Conservation (phyloP, 2,888 invertebrate species). For the Fissipunctia ypsillon region DNA sequence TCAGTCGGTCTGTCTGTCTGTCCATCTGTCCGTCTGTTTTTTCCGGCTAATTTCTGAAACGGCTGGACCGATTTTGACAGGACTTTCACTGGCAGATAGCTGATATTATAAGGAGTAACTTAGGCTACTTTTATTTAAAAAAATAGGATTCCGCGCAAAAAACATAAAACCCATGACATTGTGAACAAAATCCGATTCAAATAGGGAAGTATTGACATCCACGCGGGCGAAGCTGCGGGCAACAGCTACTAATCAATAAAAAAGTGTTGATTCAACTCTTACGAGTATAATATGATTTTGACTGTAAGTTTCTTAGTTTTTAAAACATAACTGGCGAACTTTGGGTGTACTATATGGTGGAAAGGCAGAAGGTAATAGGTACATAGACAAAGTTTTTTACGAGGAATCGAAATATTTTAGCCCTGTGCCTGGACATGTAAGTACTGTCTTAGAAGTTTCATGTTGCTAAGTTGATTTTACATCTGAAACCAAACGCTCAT, state of each 20-base stretch:
- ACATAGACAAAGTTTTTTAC: background rate
- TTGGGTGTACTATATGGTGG: background rate
- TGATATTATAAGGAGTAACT: no score
- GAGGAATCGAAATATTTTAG: background rate
- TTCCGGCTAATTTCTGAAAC: no score
- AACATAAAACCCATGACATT: no score
- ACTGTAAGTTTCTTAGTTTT: background rate
- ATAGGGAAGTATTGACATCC: no score
- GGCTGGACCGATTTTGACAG: no score
- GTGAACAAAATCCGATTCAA: no score
- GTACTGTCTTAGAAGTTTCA: background rate
- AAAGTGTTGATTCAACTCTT: background rate
- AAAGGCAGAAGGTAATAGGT: background rate
- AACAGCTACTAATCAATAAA: background rate
- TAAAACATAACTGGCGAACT: background rate
- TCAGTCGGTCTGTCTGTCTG: no score
- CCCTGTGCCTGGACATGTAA: background rate
- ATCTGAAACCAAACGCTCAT: background rate
- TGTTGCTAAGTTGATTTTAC: background rate
- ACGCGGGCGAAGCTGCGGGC: no score
- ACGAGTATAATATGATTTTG: background rate
- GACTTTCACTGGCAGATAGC: no score
- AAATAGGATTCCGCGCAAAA: no score
- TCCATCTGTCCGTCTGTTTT: no score
- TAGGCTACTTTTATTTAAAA: no score